Base-by-base conservation (phyloP, 2,113 vertebrate species). In the Gila orcuttii region DNA sequence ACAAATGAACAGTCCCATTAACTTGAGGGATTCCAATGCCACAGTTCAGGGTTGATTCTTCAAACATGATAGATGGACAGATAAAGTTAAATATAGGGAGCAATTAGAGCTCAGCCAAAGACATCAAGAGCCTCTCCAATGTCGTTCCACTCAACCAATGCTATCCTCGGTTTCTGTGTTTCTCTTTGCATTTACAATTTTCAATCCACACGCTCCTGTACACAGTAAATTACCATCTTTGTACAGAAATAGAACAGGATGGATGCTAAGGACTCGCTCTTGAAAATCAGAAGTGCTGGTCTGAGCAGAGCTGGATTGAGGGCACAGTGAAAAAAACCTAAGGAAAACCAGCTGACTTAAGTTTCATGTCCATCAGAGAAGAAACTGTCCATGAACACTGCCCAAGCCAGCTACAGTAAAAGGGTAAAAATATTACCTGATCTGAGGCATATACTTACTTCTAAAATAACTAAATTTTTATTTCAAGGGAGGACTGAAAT, bases 201-300 rank as follows among this genome's bases (percentile, higher is more conserved):
- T 36, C 62, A 73, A 68, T 78, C 42, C 69, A 71, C 75, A 82
- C 4, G 31, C 21, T 79, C 36, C 3, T 19, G 66, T 68, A 82
- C 42, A 31, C 23, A 69, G 39, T 87, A 87, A 87, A 89, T 89
- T 82, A 82, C 85, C n/a, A 33, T 84, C 85, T 87, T 79, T 83
- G 74, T 79, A 85, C 77, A 79, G 78, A 89, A 89, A 87, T 85
- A 87, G 88, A 82, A 45, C 79, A 31, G 50, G 83, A 82, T 77
- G 69, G 85, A 87, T 76, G 69, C 80, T 89, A 77, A 82, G 79
- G 88, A 85, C 33, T 39, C 31, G 10, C 75, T 89, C 88, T 31
- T 87, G 88, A 79, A 87, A 89, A 85, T 83, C 78, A 80, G 80
- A 89, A 89, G 88, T 83, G 88, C 88, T 87, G 76, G 85, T 83